Evolutionary conservation across 2,113 vertebrate species (phyloP).

Genomic region (Nerophis ophidion): DNA sequence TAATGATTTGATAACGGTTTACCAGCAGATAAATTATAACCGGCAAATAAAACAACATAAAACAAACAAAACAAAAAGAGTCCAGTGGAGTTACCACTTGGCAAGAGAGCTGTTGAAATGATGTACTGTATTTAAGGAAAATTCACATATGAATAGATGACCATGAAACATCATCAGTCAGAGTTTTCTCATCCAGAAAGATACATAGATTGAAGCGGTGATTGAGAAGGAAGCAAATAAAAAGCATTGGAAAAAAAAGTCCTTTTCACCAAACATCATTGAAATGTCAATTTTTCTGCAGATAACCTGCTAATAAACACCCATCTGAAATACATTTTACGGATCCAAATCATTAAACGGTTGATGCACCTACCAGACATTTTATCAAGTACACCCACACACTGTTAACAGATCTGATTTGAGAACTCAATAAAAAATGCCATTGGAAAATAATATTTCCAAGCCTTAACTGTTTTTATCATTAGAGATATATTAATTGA

Average conservation of each 20-base stretch:
- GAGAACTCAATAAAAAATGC: too few relatives aligned
- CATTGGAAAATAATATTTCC: too few relatives aligned
- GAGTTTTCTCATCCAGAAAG: neutral
- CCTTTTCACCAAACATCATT: neutral
- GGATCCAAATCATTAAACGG: constrained; percentile 5
- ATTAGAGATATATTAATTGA: too few relatives aligned
- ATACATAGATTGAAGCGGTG: neutral
- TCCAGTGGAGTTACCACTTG: neutral
- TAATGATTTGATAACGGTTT: neutral
- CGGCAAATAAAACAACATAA: neutral
- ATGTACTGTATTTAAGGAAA: neutral
- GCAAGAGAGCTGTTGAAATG: neutral
- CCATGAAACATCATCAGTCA: neutral
- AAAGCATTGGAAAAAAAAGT: neutral
- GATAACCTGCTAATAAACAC: neutral
- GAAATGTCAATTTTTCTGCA: neutral
- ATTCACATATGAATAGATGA: constrained; percentile 1
- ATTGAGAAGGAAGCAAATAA: neutral
- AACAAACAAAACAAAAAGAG: neutral
- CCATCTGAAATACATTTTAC: neutral
- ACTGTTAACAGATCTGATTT: neutral
- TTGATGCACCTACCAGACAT: neutral
- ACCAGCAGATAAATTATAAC: neutral
- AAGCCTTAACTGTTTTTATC: too few relatives aligned
- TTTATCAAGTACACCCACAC: neutral